These are phyloP conservation scores for Mus caroli DNA, from an alignment of 2,797 vertebrate genomes.

Conservation along the genomic window DNA sequence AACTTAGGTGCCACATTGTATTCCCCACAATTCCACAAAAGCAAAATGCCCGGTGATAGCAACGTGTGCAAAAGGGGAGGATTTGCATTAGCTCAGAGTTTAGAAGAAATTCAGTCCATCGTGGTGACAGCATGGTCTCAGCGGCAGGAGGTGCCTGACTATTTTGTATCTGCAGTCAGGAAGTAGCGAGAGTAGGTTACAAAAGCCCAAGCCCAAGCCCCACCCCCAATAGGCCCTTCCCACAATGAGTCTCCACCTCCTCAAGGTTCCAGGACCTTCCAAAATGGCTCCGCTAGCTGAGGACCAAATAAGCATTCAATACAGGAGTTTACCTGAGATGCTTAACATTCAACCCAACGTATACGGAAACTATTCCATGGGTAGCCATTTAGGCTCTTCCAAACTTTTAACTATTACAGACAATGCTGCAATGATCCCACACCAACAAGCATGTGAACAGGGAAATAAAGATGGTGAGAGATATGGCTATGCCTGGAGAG, in stretches of 20 bases:
- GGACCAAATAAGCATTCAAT: neutral
- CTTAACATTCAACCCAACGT: neutral
- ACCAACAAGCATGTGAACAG: neutral
- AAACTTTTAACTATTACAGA: neutral
- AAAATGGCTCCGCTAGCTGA: neutral
- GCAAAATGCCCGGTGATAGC: neutral
- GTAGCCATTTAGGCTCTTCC: neutral
- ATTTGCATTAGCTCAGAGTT: neutral
- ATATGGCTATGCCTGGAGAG: neutral
- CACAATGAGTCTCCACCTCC: neutral
- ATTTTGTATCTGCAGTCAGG: neutral
- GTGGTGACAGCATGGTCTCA: neutral
- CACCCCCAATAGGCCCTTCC: neutral
- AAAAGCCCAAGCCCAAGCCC: neutral
- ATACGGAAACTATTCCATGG: neutral
- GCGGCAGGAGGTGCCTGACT: neutral
- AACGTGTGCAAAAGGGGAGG: neutral
- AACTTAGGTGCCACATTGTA: neutral
- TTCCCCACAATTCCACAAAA: neutral
- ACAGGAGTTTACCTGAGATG: neutral
- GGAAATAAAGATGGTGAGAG: neutral
- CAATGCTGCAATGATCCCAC: neutral
- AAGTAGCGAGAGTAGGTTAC: neutral
- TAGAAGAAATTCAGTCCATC: neutral
- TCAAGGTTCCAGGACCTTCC: neutral